Percentiles rank a stretch among this genome's conserved stretches.
These are phyloP conservation scores for Heteronetta atricapilla DNA, from an alignment of 2,113 vertebrate species.

Conservation along the genomic window DNA sequence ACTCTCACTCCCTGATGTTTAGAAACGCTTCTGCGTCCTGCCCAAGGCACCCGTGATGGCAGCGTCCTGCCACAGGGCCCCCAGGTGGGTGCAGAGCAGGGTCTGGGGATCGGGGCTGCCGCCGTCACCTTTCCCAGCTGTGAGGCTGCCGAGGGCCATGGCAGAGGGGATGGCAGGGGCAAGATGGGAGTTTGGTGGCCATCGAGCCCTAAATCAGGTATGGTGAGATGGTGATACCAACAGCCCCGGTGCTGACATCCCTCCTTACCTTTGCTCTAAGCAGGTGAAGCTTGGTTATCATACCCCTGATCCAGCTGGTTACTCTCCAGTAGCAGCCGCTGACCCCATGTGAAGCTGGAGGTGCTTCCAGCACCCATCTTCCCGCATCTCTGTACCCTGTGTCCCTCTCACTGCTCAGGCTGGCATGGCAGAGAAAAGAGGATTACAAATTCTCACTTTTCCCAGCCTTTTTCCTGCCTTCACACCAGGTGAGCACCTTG, in stretches of 20 bases:
- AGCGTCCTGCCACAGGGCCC: not conserved
- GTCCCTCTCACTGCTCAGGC: not conserved
- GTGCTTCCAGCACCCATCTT: accelerated
- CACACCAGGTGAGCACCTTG: not conserved
- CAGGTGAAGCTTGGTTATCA: not conserved
- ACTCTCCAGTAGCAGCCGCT: not conserved
- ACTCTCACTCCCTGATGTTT: not conserved
- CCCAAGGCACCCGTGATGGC: not conserved
- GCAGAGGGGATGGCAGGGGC: accelerated
- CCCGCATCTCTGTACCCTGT: accelerated
- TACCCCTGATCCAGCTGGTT: not conserved
- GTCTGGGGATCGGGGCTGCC: not conserved
- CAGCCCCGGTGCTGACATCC: not conserved
- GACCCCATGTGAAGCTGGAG: accelerated
- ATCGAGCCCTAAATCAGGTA: not conserved
- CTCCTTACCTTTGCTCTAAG: not conserved
- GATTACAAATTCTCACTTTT: not conserved
- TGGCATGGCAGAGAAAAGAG: not conserved
- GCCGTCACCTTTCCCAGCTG: accelerated
- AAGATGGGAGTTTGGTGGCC: not conserved
- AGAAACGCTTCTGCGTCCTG: not conserved
- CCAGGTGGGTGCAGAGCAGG: not conserved
- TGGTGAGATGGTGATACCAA: not conserved
- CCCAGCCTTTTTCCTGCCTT: not conserved
- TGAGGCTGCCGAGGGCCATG: accelerated